Conservation (phyloP, 2,888 invertebrate genomes). For the Lottia gigantea region DNA sequence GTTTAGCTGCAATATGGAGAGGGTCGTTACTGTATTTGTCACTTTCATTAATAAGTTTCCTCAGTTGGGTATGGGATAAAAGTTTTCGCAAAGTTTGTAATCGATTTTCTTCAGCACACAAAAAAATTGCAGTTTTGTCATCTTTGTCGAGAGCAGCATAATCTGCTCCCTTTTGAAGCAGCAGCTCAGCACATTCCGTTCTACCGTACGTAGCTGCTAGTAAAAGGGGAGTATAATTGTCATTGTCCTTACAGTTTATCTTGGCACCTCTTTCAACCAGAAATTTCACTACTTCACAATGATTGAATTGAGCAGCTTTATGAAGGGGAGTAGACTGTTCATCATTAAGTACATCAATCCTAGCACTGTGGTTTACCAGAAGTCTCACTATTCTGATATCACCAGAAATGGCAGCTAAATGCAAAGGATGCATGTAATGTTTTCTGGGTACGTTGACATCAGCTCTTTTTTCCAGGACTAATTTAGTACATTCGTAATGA, state of each 20-base stretch:
- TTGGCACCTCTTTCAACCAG: conserved; percentile 67
- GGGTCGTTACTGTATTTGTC: conserved; percentile 70
- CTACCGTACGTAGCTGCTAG: conserved; percentile 68
- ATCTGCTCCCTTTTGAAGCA: conserved; percentile 66
- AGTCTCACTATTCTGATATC: conserved; percentile 60
- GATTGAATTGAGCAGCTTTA: conserved; percentile 67
- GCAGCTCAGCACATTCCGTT: conserved; percentile 60
- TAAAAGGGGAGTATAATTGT: conserved; percentile 69
- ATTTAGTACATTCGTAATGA: conserved; percentile 78
- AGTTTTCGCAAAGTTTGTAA: conserved; percentile 57
- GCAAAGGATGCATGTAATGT: conserved; percentile 84
- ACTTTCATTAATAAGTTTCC: conserved; percentile 63
- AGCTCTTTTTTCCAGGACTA: conserved; percentile 71
- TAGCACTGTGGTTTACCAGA: conserved; percentile 65
- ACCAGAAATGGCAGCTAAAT: conserved; percentile 75
- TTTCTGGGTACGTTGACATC: conserved; percentile 80
- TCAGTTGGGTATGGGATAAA: conserved; percentile 51
- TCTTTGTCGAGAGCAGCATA: conserved; percentile 67
- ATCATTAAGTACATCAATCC: conserved; percentile 67
- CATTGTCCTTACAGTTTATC: conserved; percentile 66
- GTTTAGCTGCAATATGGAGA: conserved; percentile 69
- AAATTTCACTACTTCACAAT: conserved; percentile 63
- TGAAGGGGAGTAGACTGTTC: conserved; percentile 69
- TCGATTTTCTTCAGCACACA: conserved; percentile 69
- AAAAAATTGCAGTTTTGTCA: conserved; percentile 69